Conservation (phyloP, 2,113 vertebrate genomes). For the Heterotilapia buettikoferi region DNA sequence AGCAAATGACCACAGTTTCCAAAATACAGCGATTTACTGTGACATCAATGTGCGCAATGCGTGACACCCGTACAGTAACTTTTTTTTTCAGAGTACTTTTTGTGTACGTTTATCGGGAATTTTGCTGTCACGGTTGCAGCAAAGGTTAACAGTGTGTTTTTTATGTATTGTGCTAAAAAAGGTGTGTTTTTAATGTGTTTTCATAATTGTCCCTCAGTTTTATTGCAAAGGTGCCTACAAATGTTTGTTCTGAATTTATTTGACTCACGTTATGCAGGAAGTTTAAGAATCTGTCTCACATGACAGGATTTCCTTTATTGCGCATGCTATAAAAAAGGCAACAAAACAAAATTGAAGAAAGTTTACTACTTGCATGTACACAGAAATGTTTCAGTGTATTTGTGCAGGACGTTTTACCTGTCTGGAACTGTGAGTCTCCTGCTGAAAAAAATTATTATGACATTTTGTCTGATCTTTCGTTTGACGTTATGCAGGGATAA, state of each 20-base stretch:
- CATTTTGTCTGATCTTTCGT: not conserved
- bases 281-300: not conserved
- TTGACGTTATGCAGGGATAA: not conserved
- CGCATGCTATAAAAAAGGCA: not conserved
- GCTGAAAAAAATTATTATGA: not conserved
- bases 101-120: not conserved
- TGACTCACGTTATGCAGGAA: not conserved
- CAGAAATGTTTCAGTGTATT: not conserved
- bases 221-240: not conserved
- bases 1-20: not conserved
- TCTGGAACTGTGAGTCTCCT: not conserved
- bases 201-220: not conserved
- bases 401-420: fast-evolving
- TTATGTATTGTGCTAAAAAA: not conserved
- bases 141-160: not conserved
- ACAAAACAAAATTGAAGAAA: not conserved
- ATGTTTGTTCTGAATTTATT: not conserved
- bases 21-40: not conserved
- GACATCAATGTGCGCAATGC: not conserved
- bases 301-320: not conserved
- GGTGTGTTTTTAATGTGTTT: not conserved
- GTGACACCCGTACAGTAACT: fast-evolving
- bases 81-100: not conserved
- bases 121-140: not conserved
- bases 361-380: fast-evolving